Percentiles rank a stretch among this genome's conserved stretches.
Conservation (phyloP, 2,113 vertebrate species). For the Dolichallabes microphthalmus region DNA sequence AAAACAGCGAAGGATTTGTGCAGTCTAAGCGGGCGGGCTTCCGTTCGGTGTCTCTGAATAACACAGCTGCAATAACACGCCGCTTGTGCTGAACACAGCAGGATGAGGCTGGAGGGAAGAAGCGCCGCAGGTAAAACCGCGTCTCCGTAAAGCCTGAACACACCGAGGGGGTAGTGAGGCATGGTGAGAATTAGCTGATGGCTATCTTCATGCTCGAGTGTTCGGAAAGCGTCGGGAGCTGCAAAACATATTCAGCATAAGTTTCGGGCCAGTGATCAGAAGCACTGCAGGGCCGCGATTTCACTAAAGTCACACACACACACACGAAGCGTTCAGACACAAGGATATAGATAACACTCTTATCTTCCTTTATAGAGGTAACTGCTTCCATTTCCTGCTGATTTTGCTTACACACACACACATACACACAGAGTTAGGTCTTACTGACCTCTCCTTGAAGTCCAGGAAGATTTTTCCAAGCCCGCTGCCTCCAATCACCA, state of each 20-base stretch:
- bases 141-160: constrained; percentile 31
- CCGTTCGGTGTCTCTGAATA: constrained; percentile 16
- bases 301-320: background rate
- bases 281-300: background rate
- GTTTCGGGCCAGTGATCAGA: constrained; percentile 23
- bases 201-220: constrained; percentile 30
- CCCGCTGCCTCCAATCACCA: constrained; percentile 84
- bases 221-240: constrained; percentile 8
- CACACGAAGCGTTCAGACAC: background rate
- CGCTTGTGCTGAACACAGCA: constrained; percentile 44
- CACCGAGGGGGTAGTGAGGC: constrained; percentile 16
- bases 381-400: background rate
- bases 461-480: constrained; percentile 94
- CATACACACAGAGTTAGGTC: no score
- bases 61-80: constrained; percentile 25
- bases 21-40: constrained; percentile 11
- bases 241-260: constrained; percentile 28
- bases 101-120: constrained; percentile 8
- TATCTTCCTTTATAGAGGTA: background rate
- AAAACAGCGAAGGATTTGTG: constrained; percentile 11
- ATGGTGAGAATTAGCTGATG: constrained; percentile 45
- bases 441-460: constrained; percentile 91
- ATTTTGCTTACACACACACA: background rate
- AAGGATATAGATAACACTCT: background rate
- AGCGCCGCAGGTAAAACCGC: background rate